Conservation (phyloP, 2,113 vertebrate species). For the Pitta sordida region DNA sequence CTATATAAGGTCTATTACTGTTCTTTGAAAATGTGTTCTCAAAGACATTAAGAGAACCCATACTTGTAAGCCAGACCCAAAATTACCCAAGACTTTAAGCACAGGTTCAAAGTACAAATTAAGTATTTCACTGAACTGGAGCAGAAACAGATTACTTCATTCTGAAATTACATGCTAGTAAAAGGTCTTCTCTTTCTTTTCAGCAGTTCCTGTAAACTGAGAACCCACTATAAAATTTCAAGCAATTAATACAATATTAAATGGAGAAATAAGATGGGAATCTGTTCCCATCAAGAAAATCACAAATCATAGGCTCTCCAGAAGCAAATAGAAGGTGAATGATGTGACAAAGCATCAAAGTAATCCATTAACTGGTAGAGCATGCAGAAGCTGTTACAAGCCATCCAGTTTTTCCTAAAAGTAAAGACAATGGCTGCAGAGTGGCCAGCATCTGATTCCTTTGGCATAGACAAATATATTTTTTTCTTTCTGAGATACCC, state of each 20-base stretch:
- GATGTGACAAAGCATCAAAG: not conserved
- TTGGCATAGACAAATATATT: not conserved
- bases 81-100: slow-evolving; percentile 14
- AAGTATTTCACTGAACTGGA: not conserved
- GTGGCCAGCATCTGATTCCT: not conserved
- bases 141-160: not conserved
- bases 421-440: not conserved
- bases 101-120: not conserved
- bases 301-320: not conserved
- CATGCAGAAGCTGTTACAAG: not conserved
- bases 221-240: not conserved
- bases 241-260: not conserved
- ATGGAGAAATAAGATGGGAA: not conserved
- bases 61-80: not conserved
- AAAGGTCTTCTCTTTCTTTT: not conserved
- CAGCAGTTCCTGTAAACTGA: not conserved
- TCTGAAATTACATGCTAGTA: not conserved
- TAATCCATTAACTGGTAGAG: not conserved
- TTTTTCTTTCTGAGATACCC: not conserved
- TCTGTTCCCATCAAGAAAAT: not conserved
- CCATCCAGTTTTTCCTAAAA: not conserved
- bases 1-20: not conserved
- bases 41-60: not conserved
- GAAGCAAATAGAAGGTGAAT: not conserved
- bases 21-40: not conserved